These are phyloP conservation scores for Mus spicilegus DNA, from an alignment of 2,113 vertebrate species.

Conservation along the genomic window DNA sequence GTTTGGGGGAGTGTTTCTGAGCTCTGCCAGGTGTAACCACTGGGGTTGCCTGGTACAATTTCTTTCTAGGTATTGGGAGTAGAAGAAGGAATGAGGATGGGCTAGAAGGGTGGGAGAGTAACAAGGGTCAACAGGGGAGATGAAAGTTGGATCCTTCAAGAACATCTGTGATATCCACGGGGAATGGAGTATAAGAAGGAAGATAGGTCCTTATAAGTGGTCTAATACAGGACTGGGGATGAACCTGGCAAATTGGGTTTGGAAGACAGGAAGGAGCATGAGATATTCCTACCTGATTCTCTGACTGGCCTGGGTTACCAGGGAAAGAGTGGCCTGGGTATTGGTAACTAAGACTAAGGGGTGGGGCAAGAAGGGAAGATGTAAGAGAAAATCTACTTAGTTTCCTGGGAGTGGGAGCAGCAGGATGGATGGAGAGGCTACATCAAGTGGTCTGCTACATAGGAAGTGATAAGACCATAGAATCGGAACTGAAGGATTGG, in stretches of 20 bases:
- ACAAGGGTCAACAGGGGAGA: not conserved
- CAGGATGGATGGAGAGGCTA: not conserved
- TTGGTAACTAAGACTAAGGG: not conserved
- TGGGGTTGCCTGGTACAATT: not conserved
- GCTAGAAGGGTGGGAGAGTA: too few relatives aligned
- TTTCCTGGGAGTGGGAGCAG: not conserved
- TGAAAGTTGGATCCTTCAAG: not conserved
- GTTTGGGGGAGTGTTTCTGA: not conserved
- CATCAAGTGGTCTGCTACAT: not conserved
- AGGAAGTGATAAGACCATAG: too few relatives aligned
- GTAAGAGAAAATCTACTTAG: not conserved
- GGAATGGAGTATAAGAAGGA: too few relatives aligned
- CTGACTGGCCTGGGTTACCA: too few relatives aligned
- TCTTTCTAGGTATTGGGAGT: not conserved
- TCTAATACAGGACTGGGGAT: not conserved
- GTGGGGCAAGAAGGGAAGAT: not conserved
- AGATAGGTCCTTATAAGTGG: rapidly evolving
- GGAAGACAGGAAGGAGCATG: not conserved
- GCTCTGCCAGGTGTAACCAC: not conserved
- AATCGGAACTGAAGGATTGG: not conserved
- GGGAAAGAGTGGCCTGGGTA: too few relatives aligned
- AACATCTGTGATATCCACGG: not conserved
- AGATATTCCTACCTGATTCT: not conserved
- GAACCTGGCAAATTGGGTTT: too few relatives aligned
- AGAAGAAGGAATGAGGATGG: not conserved